These are phyloP conservation scores for Ooceraea biroi DNA, from an alignment of 1,140 invertebrate species.

Conservation along the genomic window DNA sequence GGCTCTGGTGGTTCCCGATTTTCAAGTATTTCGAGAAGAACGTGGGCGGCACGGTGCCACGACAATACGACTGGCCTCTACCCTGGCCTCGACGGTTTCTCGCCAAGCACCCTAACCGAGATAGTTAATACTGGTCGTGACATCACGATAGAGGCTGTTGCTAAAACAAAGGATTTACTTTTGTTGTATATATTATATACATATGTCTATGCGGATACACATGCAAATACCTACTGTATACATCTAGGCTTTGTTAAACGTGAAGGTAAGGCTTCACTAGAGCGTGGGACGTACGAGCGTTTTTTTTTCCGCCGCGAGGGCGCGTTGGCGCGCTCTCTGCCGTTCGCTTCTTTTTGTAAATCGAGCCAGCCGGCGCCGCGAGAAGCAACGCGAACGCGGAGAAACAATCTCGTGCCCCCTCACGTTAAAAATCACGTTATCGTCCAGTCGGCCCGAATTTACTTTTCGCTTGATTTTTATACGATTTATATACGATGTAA, in stretches of 20 bases:
- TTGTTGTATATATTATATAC: slow-evolving; percentile 64
- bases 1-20: slow-evolving; percentile 94
- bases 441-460: slow-evolving; percentile 68
- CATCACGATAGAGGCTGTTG: slow-evolving; percentile 78
- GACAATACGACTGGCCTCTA: slow-evolving; percentile 94
- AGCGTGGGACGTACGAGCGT: slow-evolving; percentile 53
- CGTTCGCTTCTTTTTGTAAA: slow-evolving; percentile 63
- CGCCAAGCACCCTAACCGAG: slow-evolving; percentile 88
- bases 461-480: slow-evolving; percentile 80
- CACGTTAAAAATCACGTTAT: slow-evolving; percentile 62
- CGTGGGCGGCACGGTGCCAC: slow-evolving; percentile 92
- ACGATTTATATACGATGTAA: slow-evolving; percentile 76
- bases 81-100: slow-evolving; percentile 91
- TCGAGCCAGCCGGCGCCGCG: background rate
- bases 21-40: slow-evolving; percentile 95
- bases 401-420: slow-evolving; percentile 52
- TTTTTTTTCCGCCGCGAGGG: slow-evolving; percentile 16
- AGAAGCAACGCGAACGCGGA: slow-evolving; percentile 29
- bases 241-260: slow-evolving; percentile 52
- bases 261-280: slow-evolving; percentile 64
- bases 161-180: slow-evolving; percentile 68
- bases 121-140: slow-evolving; percentile 87
- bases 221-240: slow-evolving; percentile 54
- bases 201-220: slow-evolving; percentile 27
- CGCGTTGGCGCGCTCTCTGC: slow-evolving; percentile 46